Percentiles rank a stretch among this genome's conserved stretches.
Conservation (phyloP, 2,797 vertebrate genomes). For the Molossus molossus region DNA sequence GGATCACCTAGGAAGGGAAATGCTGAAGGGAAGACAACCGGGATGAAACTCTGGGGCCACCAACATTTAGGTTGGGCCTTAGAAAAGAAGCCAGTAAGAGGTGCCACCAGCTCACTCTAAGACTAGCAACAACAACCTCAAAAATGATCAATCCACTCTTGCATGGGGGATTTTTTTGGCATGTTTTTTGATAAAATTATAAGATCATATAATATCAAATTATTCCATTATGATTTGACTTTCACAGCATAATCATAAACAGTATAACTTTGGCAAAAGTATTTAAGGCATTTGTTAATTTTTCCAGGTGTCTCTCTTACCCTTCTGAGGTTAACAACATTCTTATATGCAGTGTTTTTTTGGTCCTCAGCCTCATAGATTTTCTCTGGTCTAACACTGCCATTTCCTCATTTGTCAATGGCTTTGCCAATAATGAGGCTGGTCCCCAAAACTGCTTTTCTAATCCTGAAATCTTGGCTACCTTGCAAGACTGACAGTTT, state of each 20-base stretch:
- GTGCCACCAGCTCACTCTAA: background rate
- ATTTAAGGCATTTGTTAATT: background rate
- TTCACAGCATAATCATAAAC: constrained; percentile 6
- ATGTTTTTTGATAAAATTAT: background rate
- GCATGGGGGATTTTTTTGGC: background rate
- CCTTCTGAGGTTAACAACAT: background rate
- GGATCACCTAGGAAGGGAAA: background rate
- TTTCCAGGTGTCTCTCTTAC: background rate
- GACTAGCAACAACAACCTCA: background rate
- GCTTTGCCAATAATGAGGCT: background rate
- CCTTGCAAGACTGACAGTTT: constrained; percentile 2
- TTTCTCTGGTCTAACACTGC: background rate
- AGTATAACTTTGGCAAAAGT: background rate
- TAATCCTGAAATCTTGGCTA: constrained; percentile 57
- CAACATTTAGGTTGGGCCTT: background rate
- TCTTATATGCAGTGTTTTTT: background rate
- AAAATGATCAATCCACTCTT: background rate
- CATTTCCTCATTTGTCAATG: background rate
- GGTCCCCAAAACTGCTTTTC: constrained; percentile 32
- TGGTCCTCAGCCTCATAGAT: background rate
- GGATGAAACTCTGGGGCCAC: background rate
- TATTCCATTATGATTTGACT: background rate
- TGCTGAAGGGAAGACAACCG: background rate
- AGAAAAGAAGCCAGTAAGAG: background rate
- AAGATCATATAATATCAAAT: background rate